Evolutionary conservation across 2,113 vertebrate genomes (phyloP).

Genomic region (Scytalopus superciliaris): DNA sequence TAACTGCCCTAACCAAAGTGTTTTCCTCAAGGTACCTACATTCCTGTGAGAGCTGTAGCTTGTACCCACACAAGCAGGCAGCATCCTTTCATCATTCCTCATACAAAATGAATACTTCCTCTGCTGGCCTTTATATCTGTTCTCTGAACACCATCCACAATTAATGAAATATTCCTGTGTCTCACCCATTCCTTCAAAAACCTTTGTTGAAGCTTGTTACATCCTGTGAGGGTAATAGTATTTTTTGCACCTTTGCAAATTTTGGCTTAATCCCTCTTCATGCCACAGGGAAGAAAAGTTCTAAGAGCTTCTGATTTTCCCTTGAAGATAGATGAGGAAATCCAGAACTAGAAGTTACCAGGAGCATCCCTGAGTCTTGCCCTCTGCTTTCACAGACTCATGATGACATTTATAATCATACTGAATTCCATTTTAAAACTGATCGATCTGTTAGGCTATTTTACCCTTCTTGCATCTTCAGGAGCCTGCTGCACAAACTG

Average conservation of each 20-base stretch:
- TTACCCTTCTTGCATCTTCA: not conserved
- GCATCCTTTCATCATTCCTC: not conserved
- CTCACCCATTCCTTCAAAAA: not conserved
- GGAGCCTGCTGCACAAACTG: not conserved
- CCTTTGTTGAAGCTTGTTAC: not conserved
- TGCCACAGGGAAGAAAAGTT: not conserved
- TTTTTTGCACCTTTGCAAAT: not conserved
- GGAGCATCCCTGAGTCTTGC: not conserved
- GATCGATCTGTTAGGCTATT: not conserved
- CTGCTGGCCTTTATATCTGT: not conserved
- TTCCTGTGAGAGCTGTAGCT: not conserved
- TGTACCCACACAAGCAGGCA: not conserved
- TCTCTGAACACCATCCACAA: not conserved
- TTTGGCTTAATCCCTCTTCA: not conserved
- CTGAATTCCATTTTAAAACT: not conserved
- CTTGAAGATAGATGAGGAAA: not conserved
- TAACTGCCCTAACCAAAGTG: not conserved
- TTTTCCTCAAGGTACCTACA: constrained; percentile 28
- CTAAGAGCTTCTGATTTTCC: not conserved
- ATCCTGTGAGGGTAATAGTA: not conserved
- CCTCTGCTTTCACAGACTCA: not conserved
- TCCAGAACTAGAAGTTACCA: not conserved
- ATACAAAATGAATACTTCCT: not conserved
- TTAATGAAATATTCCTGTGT: not conserved
- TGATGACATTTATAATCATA: not conserved